phyloP scores from a whole-genome alignment of 2,797 vertebrate species.

The Mormyrus hasselquistii region DNA sequence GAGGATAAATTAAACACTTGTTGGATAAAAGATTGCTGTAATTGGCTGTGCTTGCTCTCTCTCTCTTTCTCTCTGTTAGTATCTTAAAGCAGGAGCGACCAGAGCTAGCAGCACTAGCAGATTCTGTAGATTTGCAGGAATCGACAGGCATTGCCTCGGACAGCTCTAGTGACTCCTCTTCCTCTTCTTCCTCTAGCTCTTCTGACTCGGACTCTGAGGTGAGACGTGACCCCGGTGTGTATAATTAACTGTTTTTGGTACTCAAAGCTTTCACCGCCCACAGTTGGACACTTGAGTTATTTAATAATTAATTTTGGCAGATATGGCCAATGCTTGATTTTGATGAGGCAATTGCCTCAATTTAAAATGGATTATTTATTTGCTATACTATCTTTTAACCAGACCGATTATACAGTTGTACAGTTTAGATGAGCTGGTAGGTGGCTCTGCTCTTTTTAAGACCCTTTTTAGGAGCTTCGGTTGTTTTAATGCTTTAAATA shows the following conservation, averaged over 20 bases:
- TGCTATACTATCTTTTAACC: background rate
- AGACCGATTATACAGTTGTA: background rate
- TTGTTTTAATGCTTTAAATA: background rate
- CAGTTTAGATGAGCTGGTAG: background rate
- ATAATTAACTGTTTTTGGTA: background rate
- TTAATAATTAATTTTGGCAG: background rate
- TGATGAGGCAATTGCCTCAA: background rate
- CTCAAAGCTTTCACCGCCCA: background rate
- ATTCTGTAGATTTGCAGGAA: slow-evolving; percentile 92
- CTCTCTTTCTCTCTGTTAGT: slow-evolving; percentile 48
- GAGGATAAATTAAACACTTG: background rate
- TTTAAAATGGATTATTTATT: background rate
- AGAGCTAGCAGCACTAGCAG: slow-evolving; percentile 81
- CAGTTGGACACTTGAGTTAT: background rate
- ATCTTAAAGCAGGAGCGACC: slow-evolving; percentile 89
- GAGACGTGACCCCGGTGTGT: slow-evolving; percentile 19
- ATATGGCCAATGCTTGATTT: too few species aligned
- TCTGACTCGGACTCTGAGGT: slow-evolving; percentile 75
- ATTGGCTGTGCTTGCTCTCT: background rate
- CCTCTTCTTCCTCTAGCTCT: slow-evolving; percentile 72
- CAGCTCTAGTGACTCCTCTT: slow-evolving; percentile 80
- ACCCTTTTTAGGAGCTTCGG: background rate
- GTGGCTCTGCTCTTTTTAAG: background rate
- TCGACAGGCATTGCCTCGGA: slow-evolving; percentile 95
- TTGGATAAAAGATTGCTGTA: background rate